Evolutionary conservation across 35 echinoderm and acorn worm genomes (phyloP).

Genomic region (Lytechinus pictus): DNA sequence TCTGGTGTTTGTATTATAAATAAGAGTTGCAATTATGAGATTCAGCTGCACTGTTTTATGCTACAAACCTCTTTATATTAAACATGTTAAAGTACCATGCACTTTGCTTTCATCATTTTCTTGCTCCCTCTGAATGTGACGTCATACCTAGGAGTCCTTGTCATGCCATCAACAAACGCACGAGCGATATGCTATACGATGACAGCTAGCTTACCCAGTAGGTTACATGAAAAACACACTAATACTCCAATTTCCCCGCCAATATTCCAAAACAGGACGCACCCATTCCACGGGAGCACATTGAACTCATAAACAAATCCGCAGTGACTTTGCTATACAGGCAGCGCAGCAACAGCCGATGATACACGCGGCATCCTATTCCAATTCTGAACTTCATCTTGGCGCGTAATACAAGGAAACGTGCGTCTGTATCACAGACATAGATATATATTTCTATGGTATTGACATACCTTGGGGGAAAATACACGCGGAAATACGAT

Average conservation of each 20-base stretch:
- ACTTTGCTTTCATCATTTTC: not conserved
- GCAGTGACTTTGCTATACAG: not conserved
- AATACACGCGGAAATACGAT: not conserved
- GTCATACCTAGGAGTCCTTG: not conserved
- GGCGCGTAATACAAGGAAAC: not conserved
- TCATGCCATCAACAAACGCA: not conserved
- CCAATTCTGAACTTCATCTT: not conserved
- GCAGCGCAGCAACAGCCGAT: not conserved
- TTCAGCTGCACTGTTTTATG: too few relatives aligned
- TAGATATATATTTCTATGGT: too few relatives aligned
- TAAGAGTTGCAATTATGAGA: too few relatives aligned
- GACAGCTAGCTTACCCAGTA: not conserved
- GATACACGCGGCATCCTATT: not conserved
- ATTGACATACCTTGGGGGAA: not conserved
- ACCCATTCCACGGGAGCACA: constrained; percentile 2
- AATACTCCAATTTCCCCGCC: constrained; percentile 9
- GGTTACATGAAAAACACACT: not conserved
- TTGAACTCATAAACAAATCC: not conserved
- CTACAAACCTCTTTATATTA: too few relatives aligned
- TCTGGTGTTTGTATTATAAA: too few relatives aligned
- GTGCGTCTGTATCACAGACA: too few relatives aligned
- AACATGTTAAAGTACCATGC: not conserved
- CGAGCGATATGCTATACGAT: not conserved
- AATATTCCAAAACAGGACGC: not conserved
- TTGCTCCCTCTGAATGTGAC: not conserved